Evolutionary conservation across 2,888 invertebrate genomes (phyloP).

Genomic region (Ophion costatus): DNA sequence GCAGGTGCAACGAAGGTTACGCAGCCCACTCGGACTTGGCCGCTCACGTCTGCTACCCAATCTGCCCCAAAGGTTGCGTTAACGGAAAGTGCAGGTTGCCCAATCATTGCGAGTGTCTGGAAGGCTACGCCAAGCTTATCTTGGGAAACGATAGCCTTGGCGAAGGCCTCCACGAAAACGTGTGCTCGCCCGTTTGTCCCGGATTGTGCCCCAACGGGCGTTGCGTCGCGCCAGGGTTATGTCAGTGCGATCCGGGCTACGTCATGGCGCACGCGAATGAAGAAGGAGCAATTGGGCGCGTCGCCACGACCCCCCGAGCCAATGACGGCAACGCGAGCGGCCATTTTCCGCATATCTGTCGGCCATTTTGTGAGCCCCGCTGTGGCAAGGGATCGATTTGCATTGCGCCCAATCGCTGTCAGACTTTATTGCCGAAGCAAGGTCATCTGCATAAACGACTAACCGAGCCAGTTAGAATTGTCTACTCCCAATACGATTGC

Average conservation of each 20-base stretch:
- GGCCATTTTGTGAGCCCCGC: constrained; percentile 77
- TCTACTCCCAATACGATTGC: constrained; percentile 47
- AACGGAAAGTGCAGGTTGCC: constrained; percentile 82
- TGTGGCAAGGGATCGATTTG: constrained; percentile 84
- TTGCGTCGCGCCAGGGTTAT: constrained; percentile 71
- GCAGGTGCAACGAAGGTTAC: constrained; percentile 57
- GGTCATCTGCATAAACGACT: background rate
- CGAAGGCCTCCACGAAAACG: constrained; percentile 47
- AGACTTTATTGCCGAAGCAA: constrained; percentile 7
- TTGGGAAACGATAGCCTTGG: background rate
- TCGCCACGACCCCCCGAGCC: background rate
- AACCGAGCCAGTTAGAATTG: constrained; percentile 7
- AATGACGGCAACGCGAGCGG: background rate
- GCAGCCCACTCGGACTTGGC: background rate
- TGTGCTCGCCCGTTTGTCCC: constrained; percentile 78
- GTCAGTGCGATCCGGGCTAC: constrained; percentile 70
- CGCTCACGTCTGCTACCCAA: constrained; percentile 52
- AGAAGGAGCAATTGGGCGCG: background rate
- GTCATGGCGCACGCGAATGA: constrained; percentile 64
- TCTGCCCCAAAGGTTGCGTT: constrained; percentile 78
- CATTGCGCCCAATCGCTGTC: constrained; percentile 60
- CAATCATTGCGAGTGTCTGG: constrained; percentile 82
- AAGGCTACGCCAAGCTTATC: constrained; percentile 65
- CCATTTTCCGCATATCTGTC: constrained; percentile 61
- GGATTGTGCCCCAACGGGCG: constrained; percentile 76